Evolutionary conservation across 1,140 invertebrate genomes (phyloP), one percentile per base, ranked within the genome.

Genomic region (Manduca sexta): DNA sequence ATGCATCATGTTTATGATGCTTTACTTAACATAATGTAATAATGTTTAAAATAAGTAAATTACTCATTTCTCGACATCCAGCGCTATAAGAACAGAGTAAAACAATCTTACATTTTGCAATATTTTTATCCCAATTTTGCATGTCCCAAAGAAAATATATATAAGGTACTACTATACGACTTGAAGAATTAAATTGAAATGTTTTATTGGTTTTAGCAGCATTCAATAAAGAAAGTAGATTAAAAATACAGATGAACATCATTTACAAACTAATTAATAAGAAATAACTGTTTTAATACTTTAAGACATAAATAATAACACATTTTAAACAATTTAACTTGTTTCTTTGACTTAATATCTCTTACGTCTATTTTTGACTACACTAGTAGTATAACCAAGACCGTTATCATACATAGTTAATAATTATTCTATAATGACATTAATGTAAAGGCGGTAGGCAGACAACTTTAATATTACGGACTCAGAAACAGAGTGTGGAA

Each of bases 271-370:
- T 84, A 84, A 83, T 84, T 82, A 84, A 84, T 84, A 85, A 85
- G 81, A 83, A 85, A 85, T 85, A 85, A 85, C 81, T 74, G 83
- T 84, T 84, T 81, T 83, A 84, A 84, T 84, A 84, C 81, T 84
- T 82, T 84, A 84, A 74, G 81, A 84, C 79, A 84, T 84, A 84
- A 84, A 83, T 84, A 84, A 84, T 83, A 84, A 84, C 81, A 84
- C 81, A 81, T 83, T 77, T 81, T 83, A 84, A 84, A 84, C 81
- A 84, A 83, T 81, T 84, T 76, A 84, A 83, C 82, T 84, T 74
- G 78, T 68, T 83, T 83, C 74, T 85, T 85, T 85, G 79, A 85
- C 82, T 85, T 83, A 85, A 78, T 75, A 83, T 83, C 76, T 83
- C 79, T 82, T 82, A 85, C 57, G 57, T 47, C 76, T 82, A 83